phyloP scores from a whole-genome alignment of 2,113 vertebrate species.

The Etia nguti region DNA sequence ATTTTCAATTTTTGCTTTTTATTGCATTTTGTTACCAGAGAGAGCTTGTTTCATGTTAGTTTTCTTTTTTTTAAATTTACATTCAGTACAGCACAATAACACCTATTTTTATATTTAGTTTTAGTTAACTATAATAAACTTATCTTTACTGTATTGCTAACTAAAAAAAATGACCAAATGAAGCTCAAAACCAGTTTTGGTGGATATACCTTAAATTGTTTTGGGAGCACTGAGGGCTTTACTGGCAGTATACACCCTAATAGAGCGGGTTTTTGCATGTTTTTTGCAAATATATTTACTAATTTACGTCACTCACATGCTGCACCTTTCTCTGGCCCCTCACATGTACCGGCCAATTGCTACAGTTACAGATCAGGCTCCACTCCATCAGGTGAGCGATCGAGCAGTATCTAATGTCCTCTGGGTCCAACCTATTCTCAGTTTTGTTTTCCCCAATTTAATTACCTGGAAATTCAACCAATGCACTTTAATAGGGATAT shows the following conservation, averaged over 20 bases:
- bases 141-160: neutral
- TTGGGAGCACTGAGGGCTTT: neutral
- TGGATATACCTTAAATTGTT: neutral
- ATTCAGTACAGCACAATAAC: neutral
- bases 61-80: rapidly evolving
- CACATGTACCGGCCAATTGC: neutral
- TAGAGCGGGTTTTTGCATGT: neutral
- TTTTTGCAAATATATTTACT: neutral
- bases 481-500: neutral
- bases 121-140: neutral
- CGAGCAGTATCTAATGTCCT: neutral
- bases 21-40: neutral
- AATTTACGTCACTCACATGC: neutral
- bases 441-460: neutral
- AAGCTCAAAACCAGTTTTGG: neutral
- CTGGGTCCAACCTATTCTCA: neutral
- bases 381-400: neutral
- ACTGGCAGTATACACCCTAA: neutral
- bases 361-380: neutral
- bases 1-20: neutral
- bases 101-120: neutral
- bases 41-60: neutral
- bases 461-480: neutral
- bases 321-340: neutral
- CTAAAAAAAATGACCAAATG: neutral